These are phyloP conservation scores for Chinchilla lanigera DNA, from an alignment of 2,113 vertebrate genomes.

Conservation along the genomic window DNA sequence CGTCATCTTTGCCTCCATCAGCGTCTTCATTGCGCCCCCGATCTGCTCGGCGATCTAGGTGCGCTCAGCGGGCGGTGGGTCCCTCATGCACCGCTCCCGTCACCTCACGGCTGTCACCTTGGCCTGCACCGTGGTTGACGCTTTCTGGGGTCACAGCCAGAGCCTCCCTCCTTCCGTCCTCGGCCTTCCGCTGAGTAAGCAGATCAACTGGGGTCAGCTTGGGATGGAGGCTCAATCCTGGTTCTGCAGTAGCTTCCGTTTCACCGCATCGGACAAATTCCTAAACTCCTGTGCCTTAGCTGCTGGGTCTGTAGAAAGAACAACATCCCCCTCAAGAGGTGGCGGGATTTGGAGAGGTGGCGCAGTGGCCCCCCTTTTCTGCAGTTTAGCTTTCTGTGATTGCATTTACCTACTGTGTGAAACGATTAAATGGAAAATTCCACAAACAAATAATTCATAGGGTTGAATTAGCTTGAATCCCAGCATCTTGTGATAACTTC, in stretches of 20 bases:
- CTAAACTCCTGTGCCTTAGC: neutral
- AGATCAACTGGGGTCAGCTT: neutral
- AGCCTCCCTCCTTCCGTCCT: neutral
- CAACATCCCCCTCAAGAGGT: neutral
- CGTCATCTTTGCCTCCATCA: neutral
- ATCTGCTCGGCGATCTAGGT: neutral
- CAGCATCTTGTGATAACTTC: neutral
- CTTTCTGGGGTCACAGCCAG: neutral
- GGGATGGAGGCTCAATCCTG: neutral
- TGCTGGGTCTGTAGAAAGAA: neutral
- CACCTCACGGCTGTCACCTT: neutral
- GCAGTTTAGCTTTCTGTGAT: neutral
- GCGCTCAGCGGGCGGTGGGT: fast-evolving
- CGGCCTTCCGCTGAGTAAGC: neutral
- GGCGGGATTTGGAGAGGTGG: neutral
- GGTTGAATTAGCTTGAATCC: neutral
- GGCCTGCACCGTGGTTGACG: neutral
- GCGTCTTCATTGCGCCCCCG: neutral
- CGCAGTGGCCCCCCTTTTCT: neutral
- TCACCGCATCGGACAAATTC: neutral
- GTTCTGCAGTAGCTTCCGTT: neutral
- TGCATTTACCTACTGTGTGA: neutral
- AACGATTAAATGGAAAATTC: neutral
- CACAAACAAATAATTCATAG: neutral
- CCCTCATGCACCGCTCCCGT: neutral